Evolutionary conservation across 2,113 vertebrate species (phyloP).

Genomic region (Gallinago undulata): DNA sequence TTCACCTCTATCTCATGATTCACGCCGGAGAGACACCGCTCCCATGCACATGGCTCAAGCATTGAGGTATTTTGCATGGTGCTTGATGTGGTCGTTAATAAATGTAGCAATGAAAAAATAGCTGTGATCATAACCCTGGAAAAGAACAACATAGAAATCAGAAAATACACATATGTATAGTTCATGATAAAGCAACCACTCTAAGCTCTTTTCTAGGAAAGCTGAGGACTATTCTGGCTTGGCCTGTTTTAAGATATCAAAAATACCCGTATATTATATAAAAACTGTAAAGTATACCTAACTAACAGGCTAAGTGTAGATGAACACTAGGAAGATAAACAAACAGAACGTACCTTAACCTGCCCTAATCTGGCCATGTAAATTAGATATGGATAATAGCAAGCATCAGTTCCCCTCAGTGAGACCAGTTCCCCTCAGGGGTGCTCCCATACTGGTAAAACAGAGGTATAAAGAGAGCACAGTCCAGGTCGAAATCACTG

Average conservation of each 20-base stretch:
- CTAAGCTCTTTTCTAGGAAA: background rate
- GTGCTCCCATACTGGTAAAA: background rate
- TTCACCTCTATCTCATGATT: background rate
- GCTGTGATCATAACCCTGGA: conserved; percentile 95
- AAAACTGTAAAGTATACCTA: background rate
- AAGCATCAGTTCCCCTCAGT: background rate
- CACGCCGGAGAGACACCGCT: background rate
- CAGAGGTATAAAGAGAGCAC: background rate
- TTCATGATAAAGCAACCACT: background rate
- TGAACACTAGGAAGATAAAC: background rate
- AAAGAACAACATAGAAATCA: background rate
- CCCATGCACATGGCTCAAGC: conserved; percentile 66
- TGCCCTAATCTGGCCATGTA: background rate
- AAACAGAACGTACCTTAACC: background rate
- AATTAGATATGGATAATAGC: background rate
- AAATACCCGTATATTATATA: background rate
- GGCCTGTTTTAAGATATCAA: background rate
- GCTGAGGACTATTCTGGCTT: background rate
- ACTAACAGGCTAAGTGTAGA: background rate
- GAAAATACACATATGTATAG: background rate
- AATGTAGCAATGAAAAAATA: conserved; percentile 96
- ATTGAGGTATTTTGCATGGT: conserved; percentile 93
- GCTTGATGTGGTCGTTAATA: conserved; percentile 92
- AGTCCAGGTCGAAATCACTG: background rate
- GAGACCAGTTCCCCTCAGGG: background rate